Percentiles rank a stretch among this genome's conserved stretches.
Evolutionary conservation across 1,140 invertebrate species (phyloP).

Genomic region (Orchesella cincta): DNA sequence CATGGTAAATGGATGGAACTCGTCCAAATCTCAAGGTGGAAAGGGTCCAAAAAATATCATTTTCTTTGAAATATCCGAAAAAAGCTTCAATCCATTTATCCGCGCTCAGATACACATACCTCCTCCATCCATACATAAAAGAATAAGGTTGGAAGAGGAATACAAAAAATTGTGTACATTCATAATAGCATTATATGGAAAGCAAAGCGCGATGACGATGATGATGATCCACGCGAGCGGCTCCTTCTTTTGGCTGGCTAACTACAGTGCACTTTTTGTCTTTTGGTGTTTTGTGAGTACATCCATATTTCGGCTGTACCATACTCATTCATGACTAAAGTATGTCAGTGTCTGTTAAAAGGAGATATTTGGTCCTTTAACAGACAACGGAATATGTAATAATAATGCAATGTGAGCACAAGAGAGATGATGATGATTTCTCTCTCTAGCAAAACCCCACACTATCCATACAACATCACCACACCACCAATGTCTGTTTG

Average conservation of each 20-base stretch:
- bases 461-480: neutral
- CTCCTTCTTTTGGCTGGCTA: too few relatives aligned
- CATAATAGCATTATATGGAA: too few relatives aligned
- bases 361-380: neutral
- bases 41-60: constrained; percentile 48
- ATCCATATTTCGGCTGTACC: too few relatives aligned
- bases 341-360: too few relatives aligned
- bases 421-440: too few relatives aligned
- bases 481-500: neutral
- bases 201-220: neutral
- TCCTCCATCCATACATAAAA: neutral
- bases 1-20: constrained; percentile 46
- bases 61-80: constrained; percentile 44
- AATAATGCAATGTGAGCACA: neutral
- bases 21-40: constrained; percentile 49
- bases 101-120: neutral
- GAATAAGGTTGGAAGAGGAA: neutral
- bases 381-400: neutral
- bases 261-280: too few relatives aligned
- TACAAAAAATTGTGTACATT: neutral
- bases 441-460: neutral
- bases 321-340: too few relatives aligned
- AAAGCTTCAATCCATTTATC: constrained; percentile 27
- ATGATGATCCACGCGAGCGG: too few relatives aligned
- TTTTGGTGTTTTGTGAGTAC: too few relatives aligned